Percentiles rank a stretch among this genome's conserved stretches.
Conservation (phyloP, 2,113 vertebrate genomes). For the Nothoprocta perdicaria region DNA sequence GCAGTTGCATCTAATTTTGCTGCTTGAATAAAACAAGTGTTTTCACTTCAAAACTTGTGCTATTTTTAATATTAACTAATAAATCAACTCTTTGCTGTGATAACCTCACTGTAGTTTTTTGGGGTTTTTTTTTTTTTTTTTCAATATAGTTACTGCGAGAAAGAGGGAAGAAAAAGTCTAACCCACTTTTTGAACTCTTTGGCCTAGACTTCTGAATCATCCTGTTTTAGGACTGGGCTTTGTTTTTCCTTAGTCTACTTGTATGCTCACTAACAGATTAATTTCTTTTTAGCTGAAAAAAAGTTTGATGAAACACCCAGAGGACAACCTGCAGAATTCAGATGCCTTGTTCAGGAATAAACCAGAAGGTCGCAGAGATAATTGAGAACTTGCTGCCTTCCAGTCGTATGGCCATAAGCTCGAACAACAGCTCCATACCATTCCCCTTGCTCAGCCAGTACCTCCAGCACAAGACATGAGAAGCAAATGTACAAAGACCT, state of each 20-base stretch:
- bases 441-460: not conserved
- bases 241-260: not conserved
- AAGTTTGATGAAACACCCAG: not conserved
- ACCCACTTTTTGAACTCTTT: not conserved
- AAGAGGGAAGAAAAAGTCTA: not conserved
- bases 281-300: not conserved
- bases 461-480: not conserved
- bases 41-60: not conserved
- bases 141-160: not conserved
- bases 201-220: not conserved
- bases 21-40: not conserved
- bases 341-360: not conserved
- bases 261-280: not conserved
- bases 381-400: not conserved
- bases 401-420: not conserved
- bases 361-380: fast-evolving
- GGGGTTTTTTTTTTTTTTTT: too few species aligned
- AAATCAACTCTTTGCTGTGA: not conserved
- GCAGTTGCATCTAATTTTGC: not conserved
- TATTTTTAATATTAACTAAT: not conserved
- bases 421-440: fast-evolving
- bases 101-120: not conserved
- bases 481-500: not conserved
- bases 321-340: not conserved
- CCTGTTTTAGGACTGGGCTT: not conserved